Conservation (phyloP, 2,113 vertebrate species). For the Enhydra lutris region DNA sequence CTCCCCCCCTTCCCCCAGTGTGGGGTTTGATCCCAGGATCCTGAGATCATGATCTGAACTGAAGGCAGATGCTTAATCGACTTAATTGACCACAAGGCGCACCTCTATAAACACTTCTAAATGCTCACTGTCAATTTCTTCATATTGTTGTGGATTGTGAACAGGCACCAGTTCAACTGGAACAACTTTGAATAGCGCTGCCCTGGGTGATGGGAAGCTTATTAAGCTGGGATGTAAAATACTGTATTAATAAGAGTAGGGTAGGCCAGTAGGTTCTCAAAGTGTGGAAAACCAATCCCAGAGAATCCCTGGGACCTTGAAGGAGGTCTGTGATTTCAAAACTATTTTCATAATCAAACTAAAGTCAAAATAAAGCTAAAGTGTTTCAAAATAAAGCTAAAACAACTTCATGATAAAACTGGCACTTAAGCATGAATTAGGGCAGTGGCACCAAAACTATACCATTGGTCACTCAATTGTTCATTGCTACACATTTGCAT, state of each 20-base stretch:
- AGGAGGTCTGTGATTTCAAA: background rate
- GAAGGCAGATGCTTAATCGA: no score
- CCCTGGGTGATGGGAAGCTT: background rate
- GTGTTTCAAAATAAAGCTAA: background rate
- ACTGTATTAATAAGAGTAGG: background rate
- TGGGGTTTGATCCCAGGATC: no score
- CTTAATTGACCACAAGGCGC: no score
- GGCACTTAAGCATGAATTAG: background rate
- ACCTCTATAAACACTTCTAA: background rate
- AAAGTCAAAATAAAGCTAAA: background rate
- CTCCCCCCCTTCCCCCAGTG: accelerated
- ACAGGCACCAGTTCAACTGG: background rate
- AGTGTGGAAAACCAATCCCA: background rate
- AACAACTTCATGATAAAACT: background rate
- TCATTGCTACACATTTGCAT: background rate
- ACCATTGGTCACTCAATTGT: background rate
- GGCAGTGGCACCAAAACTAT: background rate
- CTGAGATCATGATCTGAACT: no score
- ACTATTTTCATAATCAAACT: background rate
- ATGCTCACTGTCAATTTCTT: background rate
- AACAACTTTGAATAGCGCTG: background rate
- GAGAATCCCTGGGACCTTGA: background rate
- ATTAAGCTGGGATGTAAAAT: background rate
- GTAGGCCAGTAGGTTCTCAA: background rate
- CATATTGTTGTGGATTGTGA: background rate